These are phyloP conservation scores for Aptenodytes patagonicus DNA, from an alignment of 2,113 vertebrate genomes.

Conservation along the genomic window DNA sequence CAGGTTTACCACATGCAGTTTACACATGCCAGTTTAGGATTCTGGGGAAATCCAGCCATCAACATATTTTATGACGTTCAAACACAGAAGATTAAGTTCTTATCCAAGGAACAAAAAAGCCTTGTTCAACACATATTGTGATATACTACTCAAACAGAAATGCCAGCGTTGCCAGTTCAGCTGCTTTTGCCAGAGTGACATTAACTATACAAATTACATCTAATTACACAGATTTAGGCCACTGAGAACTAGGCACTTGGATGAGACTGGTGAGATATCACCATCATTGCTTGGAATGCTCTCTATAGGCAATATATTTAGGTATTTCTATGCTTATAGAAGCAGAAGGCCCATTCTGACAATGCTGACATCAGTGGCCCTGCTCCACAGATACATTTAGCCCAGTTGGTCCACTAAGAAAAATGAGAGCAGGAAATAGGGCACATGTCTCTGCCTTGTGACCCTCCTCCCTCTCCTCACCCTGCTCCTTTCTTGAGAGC, in stretches of 20 bases:
- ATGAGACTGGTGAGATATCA: background rate
- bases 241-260: background rate
- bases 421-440: background rate
- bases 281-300: background rate
- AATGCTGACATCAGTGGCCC: background rate
- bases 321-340: background rate
- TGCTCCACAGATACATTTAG: background rate
- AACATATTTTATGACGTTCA: background rate
- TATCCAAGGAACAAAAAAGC: background rate
- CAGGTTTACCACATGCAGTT: background rate
- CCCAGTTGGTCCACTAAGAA: background rate
- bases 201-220: background rate
- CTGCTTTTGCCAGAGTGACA: background rate
- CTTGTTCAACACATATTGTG: background rate
- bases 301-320: background rate
- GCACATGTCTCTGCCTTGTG: background rate
- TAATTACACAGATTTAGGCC: background rate
- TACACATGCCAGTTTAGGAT: background rate
- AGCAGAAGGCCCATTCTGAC: background rate
- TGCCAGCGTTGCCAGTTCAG: background rate
- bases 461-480: background rate
- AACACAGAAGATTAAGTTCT: background rate
- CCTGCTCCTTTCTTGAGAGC: background rate
- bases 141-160: background rate
- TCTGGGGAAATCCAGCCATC: background rate